Evolutionary conservation across 2,888 invertebrate genomes (phyloP).

Genomic region (Odontocolon sp.): DNA sequence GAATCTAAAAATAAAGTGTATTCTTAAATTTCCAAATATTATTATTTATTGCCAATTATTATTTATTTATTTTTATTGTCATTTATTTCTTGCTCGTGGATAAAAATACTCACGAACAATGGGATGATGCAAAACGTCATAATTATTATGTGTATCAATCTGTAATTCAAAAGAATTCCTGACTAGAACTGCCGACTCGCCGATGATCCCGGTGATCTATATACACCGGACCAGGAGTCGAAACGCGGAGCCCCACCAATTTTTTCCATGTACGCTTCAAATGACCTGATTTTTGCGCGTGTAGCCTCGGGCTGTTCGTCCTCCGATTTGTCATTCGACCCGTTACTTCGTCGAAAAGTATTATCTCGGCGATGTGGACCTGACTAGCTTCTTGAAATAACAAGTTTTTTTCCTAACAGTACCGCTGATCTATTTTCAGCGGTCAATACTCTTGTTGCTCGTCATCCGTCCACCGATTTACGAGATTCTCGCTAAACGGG

Average conservation of each 20-base stretch:
- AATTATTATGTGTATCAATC: not conserved
- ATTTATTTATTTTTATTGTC: not conserved
- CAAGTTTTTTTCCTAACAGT: slow-evolving; percentile 34
- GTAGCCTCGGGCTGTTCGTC: slow-evolving; percentile 30
- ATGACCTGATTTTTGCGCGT: slow-evolving; percentile 41
- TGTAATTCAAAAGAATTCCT: slow-evolving; percentile 14
- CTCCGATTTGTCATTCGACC: slow-evolving; percentile 31
- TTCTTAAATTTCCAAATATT: not conserved
- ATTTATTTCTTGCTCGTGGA: not conserved
- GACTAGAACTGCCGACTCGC: slow-evolving; percentile 23
- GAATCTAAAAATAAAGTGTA: not conserved
- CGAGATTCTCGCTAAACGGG: not conserved
- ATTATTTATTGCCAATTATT: not conserved
- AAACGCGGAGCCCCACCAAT: slow-evolving; percentile 34
- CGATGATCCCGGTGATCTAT: slow-evolving; percentile 37
- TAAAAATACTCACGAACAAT: slow-evolving; percentile 30
- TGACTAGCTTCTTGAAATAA: slow-evolving; percentile 10
- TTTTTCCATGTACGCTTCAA: slow-evolving; percentile 40
- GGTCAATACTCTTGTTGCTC: slow-evolving; percentile 31
- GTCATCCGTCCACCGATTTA: not conserved
- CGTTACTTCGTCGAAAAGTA: slow-evolving; percentile 44
- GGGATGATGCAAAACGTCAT: slow-evolving; percentile 27
- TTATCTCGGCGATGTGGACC: slow-evolving; percentile 37
- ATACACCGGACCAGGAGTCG: slow-evolving; percentile 22
- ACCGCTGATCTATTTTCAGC: slow-evolving; percentile 40